Conservation (phyloP, 2,888 invertebrate species). For the Rosalia funebris region DNA sequence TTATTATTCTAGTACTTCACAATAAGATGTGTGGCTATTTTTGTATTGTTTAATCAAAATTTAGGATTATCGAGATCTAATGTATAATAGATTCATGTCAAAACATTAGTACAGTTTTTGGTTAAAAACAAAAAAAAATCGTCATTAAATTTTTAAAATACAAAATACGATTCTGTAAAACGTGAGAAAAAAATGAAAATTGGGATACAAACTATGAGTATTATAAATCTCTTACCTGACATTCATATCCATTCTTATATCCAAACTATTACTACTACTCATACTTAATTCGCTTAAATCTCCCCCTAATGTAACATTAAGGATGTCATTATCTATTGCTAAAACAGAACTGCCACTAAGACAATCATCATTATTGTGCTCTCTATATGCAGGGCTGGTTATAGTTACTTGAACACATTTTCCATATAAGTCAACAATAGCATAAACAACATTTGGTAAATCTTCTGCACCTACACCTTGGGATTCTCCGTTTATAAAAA, state of each 20-base stretch:
- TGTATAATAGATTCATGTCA: no score
- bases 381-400: constrained; percentile 62
- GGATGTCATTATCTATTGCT: constrained; percentile 63
- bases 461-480: constrained; percentile 86
- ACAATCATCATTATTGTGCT: constrained; percentile 64
- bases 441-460: constrained; percentile 79
- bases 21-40: no score
- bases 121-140: no score
- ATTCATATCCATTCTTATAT: constrained; percentile 64
- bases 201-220: no score
- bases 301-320: constrained; percentile 62
- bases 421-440: constrained; percentile 84
- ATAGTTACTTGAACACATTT: constrained; percentile 83
- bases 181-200: no score
- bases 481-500: constrained; percentile 88
- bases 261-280: constrained; percentile 63
- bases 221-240: constrained; percentile 59
- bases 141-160: no score
- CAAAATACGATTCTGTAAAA: no score
- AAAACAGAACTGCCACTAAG: constrained; percentile 63
- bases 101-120: no score
- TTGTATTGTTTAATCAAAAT: no score
- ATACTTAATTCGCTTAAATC: constrained; percentile 63
- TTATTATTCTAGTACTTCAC: no score
- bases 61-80: no score